Evolutionary conservation across 2,888 invertebrate genomes (phyloP).

Genomic region (Drosophila mulleri): DNA sequence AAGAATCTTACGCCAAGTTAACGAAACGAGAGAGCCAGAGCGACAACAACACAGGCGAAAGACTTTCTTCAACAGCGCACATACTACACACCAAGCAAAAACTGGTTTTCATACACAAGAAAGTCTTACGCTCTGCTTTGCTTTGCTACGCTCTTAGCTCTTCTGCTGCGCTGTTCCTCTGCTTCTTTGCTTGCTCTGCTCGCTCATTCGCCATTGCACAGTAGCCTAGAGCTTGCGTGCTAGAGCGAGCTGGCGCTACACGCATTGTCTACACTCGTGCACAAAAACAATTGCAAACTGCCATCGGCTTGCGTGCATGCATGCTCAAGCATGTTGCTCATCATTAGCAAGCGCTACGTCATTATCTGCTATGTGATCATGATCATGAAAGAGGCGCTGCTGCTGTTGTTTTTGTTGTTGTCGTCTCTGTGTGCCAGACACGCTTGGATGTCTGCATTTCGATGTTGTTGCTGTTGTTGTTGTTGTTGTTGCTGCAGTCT

Average conservation of each 20-base stretch:
- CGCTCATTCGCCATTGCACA: background rate
- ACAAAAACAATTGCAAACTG: conserved; percentile 45
- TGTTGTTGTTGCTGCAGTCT: conserved; percentile 32
- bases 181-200: background rate
- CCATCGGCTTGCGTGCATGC: conserved; percentile 44
- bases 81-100: background rate
- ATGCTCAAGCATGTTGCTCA: conserved; percentile 55
- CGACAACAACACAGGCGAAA: background rate
- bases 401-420: conserved; percentile 15
- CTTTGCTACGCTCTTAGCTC: background rate
- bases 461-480: conserved; percentile 3
- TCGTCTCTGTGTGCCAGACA: conserved; percentile 57
- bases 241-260: conserved; percentile 19
- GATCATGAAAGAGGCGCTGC: conserved; percentile 29
- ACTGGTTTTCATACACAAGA: conserved; percentile 10
- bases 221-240: conserved; percentile 5
- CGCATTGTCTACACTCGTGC: conserved; percentile 54
- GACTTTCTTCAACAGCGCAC: conserved; percentile 4
- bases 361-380: conserved; percentile 44
- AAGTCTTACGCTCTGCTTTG: conserved; percentile 1
- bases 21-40: background rate
- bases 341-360: conserved; percentile 49
- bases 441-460: conserved; percentile 34
- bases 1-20: conserved; percentile 43
- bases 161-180: background rate